These are phyloP conservation scores for Spatulosminthurus flaviceps DNA, from an alignment of 2,888 invertebrate genomes.

Conservation along the genomic window DNA sequence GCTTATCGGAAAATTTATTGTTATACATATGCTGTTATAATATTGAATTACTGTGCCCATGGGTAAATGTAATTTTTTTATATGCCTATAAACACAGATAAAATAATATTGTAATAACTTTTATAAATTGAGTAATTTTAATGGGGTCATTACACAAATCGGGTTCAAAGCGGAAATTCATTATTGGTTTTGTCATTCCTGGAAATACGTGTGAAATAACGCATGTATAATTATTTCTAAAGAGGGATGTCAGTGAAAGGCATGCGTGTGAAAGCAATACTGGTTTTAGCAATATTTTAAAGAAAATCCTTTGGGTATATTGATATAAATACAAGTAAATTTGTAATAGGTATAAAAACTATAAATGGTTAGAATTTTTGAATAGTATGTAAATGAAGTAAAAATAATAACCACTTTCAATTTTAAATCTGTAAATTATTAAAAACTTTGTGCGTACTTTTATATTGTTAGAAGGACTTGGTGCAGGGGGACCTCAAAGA, in stretches of 20 bases:
- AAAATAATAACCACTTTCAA: conserved; percentile 22
- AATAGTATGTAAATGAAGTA: conserved; percentile 18
- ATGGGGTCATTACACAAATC: too few relatives aligned
- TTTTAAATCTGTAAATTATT: conserved; percentile 29
- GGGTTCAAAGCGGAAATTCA: too few relatives aligned
- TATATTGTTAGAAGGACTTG: conserved; percentile 45
- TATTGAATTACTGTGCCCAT: not conserved
- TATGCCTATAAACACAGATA: too few relatives aligned
- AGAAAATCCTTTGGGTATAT: not conserved
- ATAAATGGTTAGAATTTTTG: not conserved
- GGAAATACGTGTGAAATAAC: too few relatives aligned
- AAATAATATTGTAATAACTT: too few relatives aligned
- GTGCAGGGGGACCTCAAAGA: conserved; percentile 42
- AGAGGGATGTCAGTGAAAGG: not conserved
- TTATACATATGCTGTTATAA: not conserved
- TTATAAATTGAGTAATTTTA: too few relatives aligned
- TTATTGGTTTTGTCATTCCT: too few relatives aligned
- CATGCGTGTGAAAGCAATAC: conserved; percentile 9
- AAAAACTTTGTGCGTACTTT: conserved; percentile 26
- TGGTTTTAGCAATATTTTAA: conserved; percentile 22
- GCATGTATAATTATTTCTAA: too few relatives aligned
- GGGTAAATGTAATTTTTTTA: too few relatives aligned
- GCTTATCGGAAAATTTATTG: not conserved
- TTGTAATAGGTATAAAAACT: conserved; percentile 15
- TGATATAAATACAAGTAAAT: conserved; percentile 24